These are phyloP conservation scores for Archilochus colubris DNA, from an alignment of 2,113 vertebrate species.

Conservation along the genomic window DNA sequence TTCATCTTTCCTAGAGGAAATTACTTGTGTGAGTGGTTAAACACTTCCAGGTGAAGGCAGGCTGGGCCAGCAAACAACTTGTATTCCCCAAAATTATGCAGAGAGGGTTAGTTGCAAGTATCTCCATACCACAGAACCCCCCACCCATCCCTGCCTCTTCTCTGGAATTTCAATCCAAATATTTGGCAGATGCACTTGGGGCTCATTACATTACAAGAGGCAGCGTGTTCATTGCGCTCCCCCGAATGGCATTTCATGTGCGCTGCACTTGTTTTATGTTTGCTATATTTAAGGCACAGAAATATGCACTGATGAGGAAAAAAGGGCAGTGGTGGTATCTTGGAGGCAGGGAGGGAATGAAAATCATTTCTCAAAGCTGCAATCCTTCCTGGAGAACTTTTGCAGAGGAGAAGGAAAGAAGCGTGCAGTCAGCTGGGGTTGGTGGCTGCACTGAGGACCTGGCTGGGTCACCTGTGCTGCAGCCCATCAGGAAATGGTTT, in stretches of 20 bases:
- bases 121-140: not conserved
- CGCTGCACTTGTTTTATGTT: constrained; percentile 53
- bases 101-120: rapidly evolving
- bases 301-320: not conserved
- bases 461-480: rapidly evolving
- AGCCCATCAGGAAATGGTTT: not conserved
- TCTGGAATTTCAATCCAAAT: constrained; percentile 20
- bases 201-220: constrained; percentile 12
- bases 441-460: not conserved
- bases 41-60: not conserved
- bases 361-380: not conserved
- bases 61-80: not conserved
- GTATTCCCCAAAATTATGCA: not conserved
- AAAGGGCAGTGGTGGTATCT: not conserved
- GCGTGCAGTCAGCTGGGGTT: rapidly evolving
- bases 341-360: not conserved
- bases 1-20: not conserved
- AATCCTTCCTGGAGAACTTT: not conserved
- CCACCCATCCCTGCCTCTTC: not conserved
- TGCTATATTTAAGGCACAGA: constrained; percentile 65
- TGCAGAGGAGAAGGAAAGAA: not conserved
- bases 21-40: not conserved
- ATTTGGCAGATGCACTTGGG: constrained; percentile 28
- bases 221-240: not conserved
- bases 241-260: constrained; percentile 39